Evolutionary conservation across 2,888 invertebrate species (phyloP), one percentile per base, ranked within the genome.

Genomic region (Cacoxenus indagator): DNA sequence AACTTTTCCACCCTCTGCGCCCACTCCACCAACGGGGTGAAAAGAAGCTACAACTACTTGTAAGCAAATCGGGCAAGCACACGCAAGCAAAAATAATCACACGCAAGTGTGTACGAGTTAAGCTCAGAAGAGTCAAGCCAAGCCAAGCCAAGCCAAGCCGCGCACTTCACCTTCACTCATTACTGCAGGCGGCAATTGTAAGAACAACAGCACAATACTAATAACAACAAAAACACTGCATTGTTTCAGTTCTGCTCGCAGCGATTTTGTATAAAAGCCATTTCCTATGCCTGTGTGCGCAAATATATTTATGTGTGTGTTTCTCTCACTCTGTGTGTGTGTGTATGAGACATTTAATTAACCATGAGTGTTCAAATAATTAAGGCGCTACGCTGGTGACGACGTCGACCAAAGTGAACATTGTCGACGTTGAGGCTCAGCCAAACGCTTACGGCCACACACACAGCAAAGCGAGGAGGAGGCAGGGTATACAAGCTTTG

Each of bases 351-450:
- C 51, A 65, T 65, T 65, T 54, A 65, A 65, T 65, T 65, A 65
- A 65, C 51, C 65, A 54, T 51, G 37, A 37, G 54, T 65, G 54
- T 65, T 51, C 51, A 65, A 65, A 65, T 54, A 65, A 65, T 65
- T 65, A 54, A 64, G 45, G 45, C 61, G 43, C 45, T 43, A 43
- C 61, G 61, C 43, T 43, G 24, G 45, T 11, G 45, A 43, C 43
- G 45, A 29, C 57, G 29, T 8, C 55, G 46, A 48, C 48, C 8
- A 2, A 5, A 29, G 29, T 19, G 48, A n/a, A n/a, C n/a, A n/a
- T n/a, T n/a, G n/a, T n/a, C n/a, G n/a, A 59, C 19, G 29, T 59
- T 59, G 19, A 59, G 17, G 57, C n/a, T 43, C 11, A 3, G n/a
- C n/a, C n/a, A n/a, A n/a, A 1, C 37, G 37, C 37, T 37, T 37